Percentiles rank a stretch among this genome's conserved stretches.
Conservation (phyloP, 1,140 invertebrate species). For the Stegodyphus dumicola region DNA sequence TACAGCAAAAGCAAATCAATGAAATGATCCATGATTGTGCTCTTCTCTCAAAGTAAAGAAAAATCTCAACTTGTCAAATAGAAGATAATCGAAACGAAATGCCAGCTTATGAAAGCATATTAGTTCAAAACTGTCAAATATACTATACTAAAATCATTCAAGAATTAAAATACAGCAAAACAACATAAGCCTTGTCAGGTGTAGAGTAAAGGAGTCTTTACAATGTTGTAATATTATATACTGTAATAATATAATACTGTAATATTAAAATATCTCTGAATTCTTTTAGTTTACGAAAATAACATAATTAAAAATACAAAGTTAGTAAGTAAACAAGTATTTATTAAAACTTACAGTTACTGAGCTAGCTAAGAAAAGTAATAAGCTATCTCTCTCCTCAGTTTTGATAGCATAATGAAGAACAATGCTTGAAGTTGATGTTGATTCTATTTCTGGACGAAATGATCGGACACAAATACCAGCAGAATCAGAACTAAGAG, state of each 20-base stretch:
- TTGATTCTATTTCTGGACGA: slow-evolving; percentile 74
- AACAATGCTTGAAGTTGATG: slow-evolving; percentile 78
- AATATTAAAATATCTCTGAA: too few species aligned
- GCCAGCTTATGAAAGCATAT: too few species aligned
- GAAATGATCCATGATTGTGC: too few species aligned
- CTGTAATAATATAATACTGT: too few species aligned
- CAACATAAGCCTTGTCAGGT: too few species aligned
- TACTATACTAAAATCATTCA: too few species aligned
- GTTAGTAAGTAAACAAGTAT: neutral
- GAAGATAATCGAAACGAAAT: neutral
- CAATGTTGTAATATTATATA: too few species aligned
- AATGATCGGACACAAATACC: slow-evolving; percentile 82
- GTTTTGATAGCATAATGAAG: slow-evolving; percentile 76
- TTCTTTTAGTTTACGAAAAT: too few species aligned
- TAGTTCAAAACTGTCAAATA: too few species aligned
- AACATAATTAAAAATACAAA: too few species aligned
- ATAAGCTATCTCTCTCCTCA: slow-evolving; percentile 73
- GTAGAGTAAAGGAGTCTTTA: too few species aligned
- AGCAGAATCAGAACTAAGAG: slow-evolving; percentile 72
- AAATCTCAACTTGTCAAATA: neutral
- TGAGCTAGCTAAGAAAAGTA: slow-evolving; percentile 77
- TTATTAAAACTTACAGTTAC: slow-evolving; percentile 68
- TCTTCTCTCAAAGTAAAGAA: neutral
- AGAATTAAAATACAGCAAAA: too few species aligned
- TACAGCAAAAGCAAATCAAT: neutral